Conservation (phyloP, 2,888 invertebrate genomes). For the Galeruca laticollis region DNA sequence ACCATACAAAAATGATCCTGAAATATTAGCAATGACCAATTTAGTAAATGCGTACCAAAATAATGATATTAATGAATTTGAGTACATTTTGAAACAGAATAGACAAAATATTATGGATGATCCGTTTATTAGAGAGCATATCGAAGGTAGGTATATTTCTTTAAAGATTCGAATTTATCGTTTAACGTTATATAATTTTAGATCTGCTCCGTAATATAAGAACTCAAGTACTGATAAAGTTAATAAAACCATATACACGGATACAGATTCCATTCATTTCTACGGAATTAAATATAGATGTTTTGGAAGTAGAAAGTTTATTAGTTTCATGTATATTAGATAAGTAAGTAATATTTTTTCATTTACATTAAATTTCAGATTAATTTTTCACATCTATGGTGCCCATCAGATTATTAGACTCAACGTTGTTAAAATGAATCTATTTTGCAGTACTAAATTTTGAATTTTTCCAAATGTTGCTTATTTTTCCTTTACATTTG, state of each 20-base stretch:
- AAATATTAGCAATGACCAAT: constrained; percentile 99
- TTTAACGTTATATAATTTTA: constrained; percentile 55
- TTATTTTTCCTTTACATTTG: too few species aligned
- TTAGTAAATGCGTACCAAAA: constrained; percentile 97
- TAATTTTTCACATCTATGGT: too few species aligned
- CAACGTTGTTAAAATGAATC: too few species aligned
- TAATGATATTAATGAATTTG: constrained; percentile 98
- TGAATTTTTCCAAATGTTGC: too few species aligned
- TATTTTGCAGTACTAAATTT: too few species aligned
- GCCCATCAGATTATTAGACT: not conserved
- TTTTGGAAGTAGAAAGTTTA: constrained; percentile 94
- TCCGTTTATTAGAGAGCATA: constrained; percentile 98
- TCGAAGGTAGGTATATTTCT: constrained; percentile 77
- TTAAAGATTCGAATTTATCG: not conserved
- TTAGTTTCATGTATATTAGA: constrained; percentile 98
- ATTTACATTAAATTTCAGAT: not conserved
- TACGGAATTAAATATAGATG: constrained; percentile 92
- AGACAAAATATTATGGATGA: constrained; percentile 98
- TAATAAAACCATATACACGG: constrained; percentile 97
- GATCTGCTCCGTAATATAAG: constrained; percentile 95
- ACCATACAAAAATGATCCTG: constrained; percentile 99
- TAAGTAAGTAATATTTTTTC: constrained; percentile 74
- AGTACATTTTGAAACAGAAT: constrained; percentile 94
- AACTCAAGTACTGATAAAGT: constrained; percentile 95
- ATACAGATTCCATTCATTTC: constrained; percentile 99